Conservation (phyloP, 2,797 vertebrate genomes). For the Lithobates pipiens region DNA sequence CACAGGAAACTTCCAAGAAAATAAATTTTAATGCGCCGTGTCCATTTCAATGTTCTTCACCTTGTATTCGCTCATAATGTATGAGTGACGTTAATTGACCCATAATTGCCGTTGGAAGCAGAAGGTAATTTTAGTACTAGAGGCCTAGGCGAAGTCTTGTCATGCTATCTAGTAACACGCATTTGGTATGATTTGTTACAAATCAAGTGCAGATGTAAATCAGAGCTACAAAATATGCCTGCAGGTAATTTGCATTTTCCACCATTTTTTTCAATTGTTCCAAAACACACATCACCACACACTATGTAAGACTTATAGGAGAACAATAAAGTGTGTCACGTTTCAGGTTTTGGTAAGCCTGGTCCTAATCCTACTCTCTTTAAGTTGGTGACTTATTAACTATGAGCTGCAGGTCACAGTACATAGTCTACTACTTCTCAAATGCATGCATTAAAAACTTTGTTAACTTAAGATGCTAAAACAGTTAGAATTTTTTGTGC, state of each 20-base stretch:
- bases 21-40: background rate
- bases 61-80: background rate
- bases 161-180: conserved; percentile 18
- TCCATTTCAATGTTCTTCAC: background rate
- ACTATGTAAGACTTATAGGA: conserved; percentile 16
- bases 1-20: background rate
- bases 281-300: conserved; percentile 27
- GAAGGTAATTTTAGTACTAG: background rate
- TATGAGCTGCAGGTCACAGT: too few species aligned
- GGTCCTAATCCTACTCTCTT: background rate
- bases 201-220: conserved; percentile 53
- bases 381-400: background rate
- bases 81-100: background rate
- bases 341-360: conserved; percentile 3
- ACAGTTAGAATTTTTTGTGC: too few species aligned
- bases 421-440: too few species aligned
- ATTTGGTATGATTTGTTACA: conserved; percentile 30
- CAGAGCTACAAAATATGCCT: conserved; percentile 31
- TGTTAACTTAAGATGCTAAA: too few species aligned
- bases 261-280: conserved; percentile 1
- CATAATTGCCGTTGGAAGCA: background rate
- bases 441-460: too few species aligned
- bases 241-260: conserved; percentile 30
- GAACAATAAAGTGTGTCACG: conserved; percentile 29
- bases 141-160: background rate